Percentiles rank a stretch among this genome's conserved stretches.
Conservation (phyloP, 2,888 invertebrate genomes). For the Ceramica pisi region DNA sequence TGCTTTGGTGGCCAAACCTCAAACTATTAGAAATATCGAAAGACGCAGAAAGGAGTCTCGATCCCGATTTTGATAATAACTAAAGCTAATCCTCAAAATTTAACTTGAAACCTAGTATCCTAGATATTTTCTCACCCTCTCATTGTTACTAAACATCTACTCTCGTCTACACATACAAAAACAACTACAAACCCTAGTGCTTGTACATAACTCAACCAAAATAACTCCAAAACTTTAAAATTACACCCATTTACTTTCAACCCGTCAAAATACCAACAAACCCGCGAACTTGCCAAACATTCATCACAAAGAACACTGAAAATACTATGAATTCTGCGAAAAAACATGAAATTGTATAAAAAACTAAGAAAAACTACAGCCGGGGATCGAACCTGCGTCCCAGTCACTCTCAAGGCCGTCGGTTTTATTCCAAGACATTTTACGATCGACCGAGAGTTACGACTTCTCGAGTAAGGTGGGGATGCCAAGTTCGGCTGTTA, state of each 20-base stretch:
- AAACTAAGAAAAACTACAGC: constrained; percentile 54
- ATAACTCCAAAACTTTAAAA: constrained; percentile 22
- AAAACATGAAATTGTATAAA: constrained; percentile 59
- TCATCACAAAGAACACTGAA: constrained; percentile 40
- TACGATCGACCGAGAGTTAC: constrained; percentile 66
- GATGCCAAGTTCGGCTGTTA: constrained; percentile 54
- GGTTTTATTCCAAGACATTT: constrained; percentile 65
- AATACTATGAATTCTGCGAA: constrained; percentile 37
- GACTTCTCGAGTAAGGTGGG: constrained; percentile 49
- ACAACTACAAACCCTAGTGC: not conserved
- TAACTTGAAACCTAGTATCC: too few relatives aligned
- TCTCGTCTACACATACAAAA: not conserved
- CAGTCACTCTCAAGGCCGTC: constrained; percentile 61
- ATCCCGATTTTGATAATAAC: too few relatives aligned
- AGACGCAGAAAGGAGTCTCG: too few relatives aligned
- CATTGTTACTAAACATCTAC: not conserved
- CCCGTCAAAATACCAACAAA: not conserved
- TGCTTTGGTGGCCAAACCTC: too few relatives aligned
- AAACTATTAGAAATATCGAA: too few relatives aligned
- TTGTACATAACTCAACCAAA: not conserved
- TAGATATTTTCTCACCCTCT: not conserved
- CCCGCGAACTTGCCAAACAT: constrained; percentile 19
- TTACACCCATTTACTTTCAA: not conserved
- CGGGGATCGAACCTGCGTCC: constrained; percentile 62
- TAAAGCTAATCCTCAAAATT: too few relatives aligned